phyloP scores from a whole-genome alignment of 2,797 vertebrate species.

The Gymnodraco acuticeps region DNA sequence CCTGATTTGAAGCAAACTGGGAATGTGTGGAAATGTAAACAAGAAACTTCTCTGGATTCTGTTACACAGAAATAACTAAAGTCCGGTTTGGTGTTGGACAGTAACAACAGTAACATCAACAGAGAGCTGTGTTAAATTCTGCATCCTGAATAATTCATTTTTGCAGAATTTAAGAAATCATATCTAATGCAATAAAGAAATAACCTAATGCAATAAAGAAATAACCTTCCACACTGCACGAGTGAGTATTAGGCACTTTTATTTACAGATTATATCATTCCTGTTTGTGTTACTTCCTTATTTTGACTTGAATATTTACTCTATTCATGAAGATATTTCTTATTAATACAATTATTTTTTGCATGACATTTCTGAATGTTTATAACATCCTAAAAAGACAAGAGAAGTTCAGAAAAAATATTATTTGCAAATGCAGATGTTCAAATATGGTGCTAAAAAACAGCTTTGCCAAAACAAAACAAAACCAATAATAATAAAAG shows the following conservation, averaged over 20 bases:
- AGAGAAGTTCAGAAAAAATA: neutral
- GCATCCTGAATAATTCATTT: neutral
- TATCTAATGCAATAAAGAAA: no score
- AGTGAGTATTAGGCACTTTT: no score
- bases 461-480: no score
- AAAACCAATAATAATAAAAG: no score
- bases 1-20: neutral
- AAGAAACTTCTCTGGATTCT: neutral
- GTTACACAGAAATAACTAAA: neutral
- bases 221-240: no score
- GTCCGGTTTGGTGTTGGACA: neutral
- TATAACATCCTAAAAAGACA: accelerated
- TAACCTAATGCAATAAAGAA: no score
- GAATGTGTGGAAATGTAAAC: neutral
- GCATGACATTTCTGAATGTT: neutral
- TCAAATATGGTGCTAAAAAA: neutral
- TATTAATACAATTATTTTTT: no score
- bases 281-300: no score
- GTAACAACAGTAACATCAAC: neutral
- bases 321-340: no score
- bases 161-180: no score
- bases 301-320: no score
- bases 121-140: neutral
- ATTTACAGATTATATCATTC: no score
- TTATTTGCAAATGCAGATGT: neutral